Conservation (phyloP, 2,888 invertebrate species). For the Syrista parreyssii region DNA sequence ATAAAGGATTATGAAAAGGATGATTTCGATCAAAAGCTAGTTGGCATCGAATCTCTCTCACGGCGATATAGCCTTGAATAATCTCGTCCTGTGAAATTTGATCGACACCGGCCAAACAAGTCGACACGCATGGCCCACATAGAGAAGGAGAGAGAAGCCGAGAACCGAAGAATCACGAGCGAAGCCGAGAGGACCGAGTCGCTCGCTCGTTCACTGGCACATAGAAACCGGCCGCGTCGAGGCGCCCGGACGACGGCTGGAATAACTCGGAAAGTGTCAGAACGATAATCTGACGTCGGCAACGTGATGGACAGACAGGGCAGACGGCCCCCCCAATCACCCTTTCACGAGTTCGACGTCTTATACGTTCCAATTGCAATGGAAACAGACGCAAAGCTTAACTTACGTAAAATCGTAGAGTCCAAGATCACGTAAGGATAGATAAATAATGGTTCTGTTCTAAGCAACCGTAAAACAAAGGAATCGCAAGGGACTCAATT, state of each 20-base stretch:
- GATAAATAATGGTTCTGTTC: not conserved
- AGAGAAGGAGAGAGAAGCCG: conserved; percentile 22
- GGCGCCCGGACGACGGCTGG: conserved; percentile 47
- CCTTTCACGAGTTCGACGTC: not conserved
- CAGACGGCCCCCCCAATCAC: conserved; percentile 49
- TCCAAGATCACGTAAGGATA: not conserved
- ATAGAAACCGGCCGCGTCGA: conserved; percentile 11
- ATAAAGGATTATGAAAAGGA: not conserved
- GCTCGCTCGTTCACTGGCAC: conserved; percentile 13
- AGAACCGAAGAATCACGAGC: conserved; percentile 21
- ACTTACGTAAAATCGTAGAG: not conserved
- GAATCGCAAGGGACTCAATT: not conserved
- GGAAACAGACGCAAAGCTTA: not conserved
- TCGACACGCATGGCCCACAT: conserved; percentile 30
- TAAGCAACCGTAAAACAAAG: too few relatives aligned
- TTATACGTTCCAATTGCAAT: not conserved
- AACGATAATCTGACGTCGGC: conserved; percentile 66
- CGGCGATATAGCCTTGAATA: conserved; percentile 49
- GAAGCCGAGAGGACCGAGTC: not conserved
- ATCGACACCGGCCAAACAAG: conserved; percentile 64
- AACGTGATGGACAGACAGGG: conserved; percentile 60
- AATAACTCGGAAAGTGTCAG: conserved; percentile 67
- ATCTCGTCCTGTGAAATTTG: conserved; percentile 61
- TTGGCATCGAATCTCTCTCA: not conserved
- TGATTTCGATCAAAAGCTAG: not conserved